Evolutionary conservation across 2,113 vertebrate genomes (phyloP).

Genomic region (Mormyrus iriodes): DNA sequence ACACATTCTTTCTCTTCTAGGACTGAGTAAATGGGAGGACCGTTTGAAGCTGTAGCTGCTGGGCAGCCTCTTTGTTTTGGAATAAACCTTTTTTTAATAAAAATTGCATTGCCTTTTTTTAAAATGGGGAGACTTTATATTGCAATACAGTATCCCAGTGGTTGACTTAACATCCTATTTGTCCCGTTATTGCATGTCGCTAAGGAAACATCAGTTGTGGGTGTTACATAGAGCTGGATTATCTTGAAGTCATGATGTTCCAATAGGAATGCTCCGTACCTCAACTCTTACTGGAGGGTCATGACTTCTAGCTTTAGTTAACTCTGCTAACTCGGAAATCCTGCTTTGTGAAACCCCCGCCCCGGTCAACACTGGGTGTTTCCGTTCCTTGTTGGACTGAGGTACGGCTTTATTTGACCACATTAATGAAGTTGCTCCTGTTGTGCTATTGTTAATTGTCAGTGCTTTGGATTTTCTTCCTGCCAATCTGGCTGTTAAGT

Average conservation of each 20-base stretch:
- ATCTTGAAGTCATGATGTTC: background rate
- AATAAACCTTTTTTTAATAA: background rate
- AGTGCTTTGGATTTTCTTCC: background rate
- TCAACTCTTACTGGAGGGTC: background rate
- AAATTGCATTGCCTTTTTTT: background rate
- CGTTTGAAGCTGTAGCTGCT: constrained; percentile 1
- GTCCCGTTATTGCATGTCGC: too few species aligned
- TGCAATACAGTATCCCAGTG: background rate
- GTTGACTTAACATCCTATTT: background rate
- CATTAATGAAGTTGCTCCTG: background rate
- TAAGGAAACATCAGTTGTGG: too few species aligned
- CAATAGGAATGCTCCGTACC: background rate
- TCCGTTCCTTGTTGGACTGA: background rate
- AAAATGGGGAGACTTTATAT: background rate
- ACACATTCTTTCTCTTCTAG: constrained; percentile 6
- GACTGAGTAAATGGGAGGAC: background rate
- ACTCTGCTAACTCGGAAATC: background rate
- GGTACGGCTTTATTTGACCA: background rate
- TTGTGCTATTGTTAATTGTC: background rate
- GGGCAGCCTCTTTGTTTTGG: constrained; percentile 11
- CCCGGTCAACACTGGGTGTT: background rate
- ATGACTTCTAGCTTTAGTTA: background rate
- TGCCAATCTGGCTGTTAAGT: background rate
- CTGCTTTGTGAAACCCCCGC: background rate
- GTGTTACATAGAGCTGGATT: background rate